phyloP scores from a whole-genome alignment of 2,113 vertebrate species.

The Hyperoodon ampullatus region DNA sequence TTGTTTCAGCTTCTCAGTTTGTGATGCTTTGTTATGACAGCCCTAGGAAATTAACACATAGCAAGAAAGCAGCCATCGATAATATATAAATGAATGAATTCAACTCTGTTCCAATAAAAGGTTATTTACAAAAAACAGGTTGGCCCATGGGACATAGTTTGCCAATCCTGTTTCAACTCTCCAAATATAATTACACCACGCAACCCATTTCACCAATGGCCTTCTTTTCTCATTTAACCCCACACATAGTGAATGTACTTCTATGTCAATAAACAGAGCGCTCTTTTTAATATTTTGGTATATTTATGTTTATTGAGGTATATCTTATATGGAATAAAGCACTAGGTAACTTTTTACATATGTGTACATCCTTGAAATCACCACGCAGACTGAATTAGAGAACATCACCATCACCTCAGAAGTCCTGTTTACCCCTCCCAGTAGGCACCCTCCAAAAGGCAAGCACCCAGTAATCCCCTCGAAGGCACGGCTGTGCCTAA shows the following conservation, averaged over 20 bases:
- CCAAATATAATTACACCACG: not conserved
- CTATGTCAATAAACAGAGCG: not conserved
- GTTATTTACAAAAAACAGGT: not conserved
- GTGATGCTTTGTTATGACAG: not conserved
- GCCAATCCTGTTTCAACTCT: not conserved
- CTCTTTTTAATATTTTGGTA: not conserved
- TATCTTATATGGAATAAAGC: not conserved
- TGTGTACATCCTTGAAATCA: not conserved
- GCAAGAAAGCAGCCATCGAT: not conserved
- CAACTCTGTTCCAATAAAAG: not conserved
- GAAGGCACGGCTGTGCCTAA: no score
- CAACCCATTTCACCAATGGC: not conserved
- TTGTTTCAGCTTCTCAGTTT: not conserved
- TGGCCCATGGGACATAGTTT: not conserved
- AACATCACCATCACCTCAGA: not conserved
- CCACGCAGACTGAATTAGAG: not conserved
- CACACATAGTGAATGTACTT: not conserved
- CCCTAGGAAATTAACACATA: not conserved
- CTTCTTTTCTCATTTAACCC: not conserved
- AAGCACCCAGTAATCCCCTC: rapidly evolving
- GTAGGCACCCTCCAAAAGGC: not conserved
- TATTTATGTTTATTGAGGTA: not conserved
- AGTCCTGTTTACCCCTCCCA: not conserved
- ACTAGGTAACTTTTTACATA: not conserved
- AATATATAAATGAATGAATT: not conserved